phyloP scores from a whole-genome alignment of 2,888 invertebrate genomes.

The Balanococcus diminutus region DNA sequence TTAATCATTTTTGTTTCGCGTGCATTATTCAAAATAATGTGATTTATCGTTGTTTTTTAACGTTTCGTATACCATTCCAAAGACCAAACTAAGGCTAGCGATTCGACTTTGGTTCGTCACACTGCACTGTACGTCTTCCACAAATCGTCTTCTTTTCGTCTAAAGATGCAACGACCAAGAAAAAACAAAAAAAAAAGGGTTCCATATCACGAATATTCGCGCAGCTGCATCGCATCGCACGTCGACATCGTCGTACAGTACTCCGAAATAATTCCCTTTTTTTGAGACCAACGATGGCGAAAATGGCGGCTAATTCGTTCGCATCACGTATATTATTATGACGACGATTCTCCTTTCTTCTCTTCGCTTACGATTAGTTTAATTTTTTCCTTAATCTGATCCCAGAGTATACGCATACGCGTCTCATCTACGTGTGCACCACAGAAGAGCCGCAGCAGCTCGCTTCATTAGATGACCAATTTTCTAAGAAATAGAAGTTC shows the following conservation, averaged over 20 bases:
- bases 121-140: not conserved
- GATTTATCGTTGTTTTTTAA: constrained; percentile 42
- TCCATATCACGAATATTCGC: not conserved
- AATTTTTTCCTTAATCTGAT: constrained; percentile 3
- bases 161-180: not conserved
- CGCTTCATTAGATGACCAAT: constrained; percentile 5
- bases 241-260: not conserved
- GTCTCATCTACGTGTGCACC: not conserved
- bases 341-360: not conserved
- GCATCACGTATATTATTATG: not conserved
- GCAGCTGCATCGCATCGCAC: not conserved
- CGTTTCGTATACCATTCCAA: no score
- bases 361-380: not conserved
- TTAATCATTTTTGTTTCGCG: constrained; percentile 47
- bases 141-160: not conserved
- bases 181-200: not conserved
- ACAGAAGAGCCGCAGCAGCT: not conserved
- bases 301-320: not conserved
- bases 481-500: not conserved
- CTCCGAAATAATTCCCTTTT: not conserved
- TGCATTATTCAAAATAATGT: constrained; percentile 53
- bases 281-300: not conserved
- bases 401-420: no score
- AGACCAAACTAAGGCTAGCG: no score
- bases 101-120: not conserved